These are phyloP conservation scores for Phengaris arion DNA, from an alignment of 2,888 invertebrate species.

Conservation along the genomic window DNA sequence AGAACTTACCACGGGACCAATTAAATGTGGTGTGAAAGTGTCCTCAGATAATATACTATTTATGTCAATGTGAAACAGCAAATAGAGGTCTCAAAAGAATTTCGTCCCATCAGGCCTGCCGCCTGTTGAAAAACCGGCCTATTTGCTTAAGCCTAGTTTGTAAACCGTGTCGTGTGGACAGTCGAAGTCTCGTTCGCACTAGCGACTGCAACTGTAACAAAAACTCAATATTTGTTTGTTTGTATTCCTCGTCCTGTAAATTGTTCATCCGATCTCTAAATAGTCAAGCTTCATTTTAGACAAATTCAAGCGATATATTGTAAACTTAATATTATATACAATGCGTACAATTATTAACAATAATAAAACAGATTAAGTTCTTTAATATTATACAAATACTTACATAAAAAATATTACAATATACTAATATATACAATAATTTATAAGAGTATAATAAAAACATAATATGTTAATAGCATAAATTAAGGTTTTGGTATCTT, in stretches of 20 bases:
- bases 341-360: no score
- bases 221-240: slow-evolving; percentile 2
- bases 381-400: no score
- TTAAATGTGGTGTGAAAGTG: no score
- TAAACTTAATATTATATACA: no score
- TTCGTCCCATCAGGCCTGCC: background rate
- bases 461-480: no score
- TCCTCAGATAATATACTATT: background rate
- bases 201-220: background rate
- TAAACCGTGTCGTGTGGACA: background rate
- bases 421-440: no score
- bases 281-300: background rate
- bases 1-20: no score
- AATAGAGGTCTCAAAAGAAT: background rate
- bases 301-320: no score
- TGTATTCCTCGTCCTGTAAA: background rate
- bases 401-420: no score
- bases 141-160: background rate
- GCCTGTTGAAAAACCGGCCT: background rate
- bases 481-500: no score
- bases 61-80: background rate
- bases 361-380: no score
- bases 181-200: background rate
- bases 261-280: background rate
- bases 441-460: no score